Evolutionary conservation across 2,888 invertebrate species (phyloP), one percentile per base, ranked within the genome.

Genomic region (Blastobasis adustella): DNA sequence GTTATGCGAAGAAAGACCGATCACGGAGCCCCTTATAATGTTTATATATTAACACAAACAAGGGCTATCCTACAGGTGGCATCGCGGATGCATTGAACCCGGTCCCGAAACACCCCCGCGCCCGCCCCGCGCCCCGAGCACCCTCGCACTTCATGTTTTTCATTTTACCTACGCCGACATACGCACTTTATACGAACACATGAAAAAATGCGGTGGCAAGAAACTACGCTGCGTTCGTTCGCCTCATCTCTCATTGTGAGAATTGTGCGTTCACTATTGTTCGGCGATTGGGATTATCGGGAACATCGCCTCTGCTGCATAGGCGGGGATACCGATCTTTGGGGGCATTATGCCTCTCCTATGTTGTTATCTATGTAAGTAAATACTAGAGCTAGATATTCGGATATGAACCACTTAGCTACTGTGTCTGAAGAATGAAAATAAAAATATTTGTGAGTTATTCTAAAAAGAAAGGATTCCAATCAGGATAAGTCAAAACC

Each of bases 71-170:
- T 69, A 76, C 76, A 77, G 73, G 75, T 76, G 76, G 73, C 63
- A 66, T 64, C 54, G 59, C 39, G 58, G 68, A 79, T 76, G 72
- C 81, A 70, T 74, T 81, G 79, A 82, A 83, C 80, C 72, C 76
- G 50, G 60, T 63, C 66, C 68, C 69, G 67, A 76, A 81, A 76
- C 74, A 72, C 69, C 69, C 71, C 71, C 75, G 70, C 54, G 55
- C 57, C 59, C 57, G 58, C 60, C 61, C 60, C 57, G 57, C 62
- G 58, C 61, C 47, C 61, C 49, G 58, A 59, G 57, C 75, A 71
- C 77, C 76, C 76, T 74, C 69, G 62, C 67, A 65, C 66, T 73
- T 69, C 63, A 69, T 65, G 71, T 73, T 73, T 74, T 76, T 71
- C 65, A 71, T 69, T 66, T 65, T 64, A 63, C 65, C 63, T 66